phyloP scores from a whole-genome alignment of 53 echinoderm and acorn worm genomes.

The Astropecten irregularis region DNA sequence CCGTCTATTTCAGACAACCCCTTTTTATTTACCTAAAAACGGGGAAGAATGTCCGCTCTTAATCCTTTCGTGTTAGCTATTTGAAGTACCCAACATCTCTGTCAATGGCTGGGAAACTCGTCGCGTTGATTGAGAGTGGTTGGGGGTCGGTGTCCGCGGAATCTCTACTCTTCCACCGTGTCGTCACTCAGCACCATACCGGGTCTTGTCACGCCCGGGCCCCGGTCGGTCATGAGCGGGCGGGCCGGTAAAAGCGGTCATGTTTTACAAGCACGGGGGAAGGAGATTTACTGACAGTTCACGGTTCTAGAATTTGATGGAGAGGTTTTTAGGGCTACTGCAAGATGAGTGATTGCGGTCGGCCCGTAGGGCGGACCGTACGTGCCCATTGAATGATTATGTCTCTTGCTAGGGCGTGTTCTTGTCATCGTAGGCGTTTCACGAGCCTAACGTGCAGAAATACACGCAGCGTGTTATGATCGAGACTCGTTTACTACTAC shows the following conservation, averaged over 20 bases:
- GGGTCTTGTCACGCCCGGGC: conserved; percentile 33
- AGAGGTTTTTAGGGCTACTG: conserved; percentile 5
- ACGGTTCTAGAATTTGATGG: conserved; percentile 5
- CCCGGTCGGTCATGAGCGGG: conserved; percentile 33
- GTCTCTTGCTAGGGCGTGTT: not conserved
- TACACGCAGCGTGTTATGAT: conserved; percentile 17
- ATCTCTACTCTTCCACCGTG: conserved; percentile 6
- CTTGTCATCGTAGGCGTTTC: conserved; percentile 34
- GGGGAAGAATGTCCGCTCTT: no score
- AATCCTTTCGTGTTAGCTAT: conserved; percentile 16
- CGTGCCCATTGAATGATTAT: conserved; percentile 30
- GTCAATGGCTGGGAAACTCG: conserved; percentile 27
- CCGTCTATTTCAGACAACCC: no score
- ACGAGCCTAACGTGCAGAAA: not conserved
- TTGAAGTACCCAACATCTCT: conserved; percentile 39
- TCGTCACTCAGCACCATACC: conserved; percentile 53
- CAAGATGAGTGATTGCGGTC: conserved; percentile 35
- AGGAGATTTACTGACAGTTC: conserved; percentile 32
- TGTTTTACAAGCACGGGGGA: conserved; percentile 22
- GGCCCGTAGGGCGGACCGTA: conserved; percentile 20
- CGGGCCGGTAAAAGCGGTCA: conserved; percentile 21
- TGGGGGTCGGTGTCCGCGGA: conserved; percentile 45
- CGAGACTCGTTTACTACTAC: no score
- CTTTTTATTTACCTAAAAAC: no score
- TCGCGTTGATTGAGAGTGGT: conserved; percentile 19